These are phyloP conservation scores for Selenia dentaria DNA, from an alignment of 2,888 invertebrate genomes.

Conservation along the genomic window DNA sequence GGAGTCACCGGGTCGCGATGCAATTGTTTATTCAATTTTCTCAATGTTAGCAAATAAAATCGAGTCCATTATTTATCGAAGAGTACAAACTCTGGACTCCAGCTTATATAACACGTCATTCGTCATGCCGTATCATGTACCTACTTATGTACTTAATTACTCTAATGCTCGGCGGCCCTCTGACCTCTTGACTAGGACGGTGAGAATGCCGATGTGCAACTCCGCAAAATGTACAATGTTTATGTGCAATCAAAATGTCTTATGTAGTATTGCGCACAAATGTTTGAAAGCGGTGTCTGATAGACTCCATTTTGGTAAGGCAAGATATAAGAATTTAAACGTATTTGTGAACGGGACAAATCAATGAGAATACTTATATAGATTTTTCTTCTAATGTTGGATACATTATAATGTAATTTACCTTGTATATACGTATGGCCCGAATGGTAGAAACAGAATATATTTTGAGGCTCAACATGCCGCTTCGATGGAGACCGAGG, in stretches of 20 bases:
- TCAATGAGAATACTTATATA: constrained; percentile 53
- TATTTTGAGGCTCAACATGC: constrained; percentile 70
- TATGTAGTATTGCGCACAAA: constrained; percentile 68
- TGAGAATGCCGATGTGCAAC: constrained; percentile 28
- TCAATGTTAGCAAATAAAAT: constrained; percentile 32
- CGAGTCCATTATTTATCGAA: constrained; percentile 33
- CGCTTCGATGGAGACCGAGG: constrained; percentile 45
- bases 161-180: constrained; percentile 34
- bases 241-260: constrained; percentile 39
- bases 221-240: constrained; percentile 33
- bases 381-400: constrained; percentile 69
- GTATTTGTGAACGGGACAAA: constrained; percentile 39
- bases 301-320: constrained; percentile 70
- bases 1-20: constrained; percentile 44
- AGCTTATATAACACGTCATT: constrained; percentile 28
- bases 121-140: constrained; percentile 19
- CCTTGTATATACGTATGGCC: constrained; percentile 82
- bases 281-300: constrained; percentile 56
- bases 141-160: constrained; percentile 2
- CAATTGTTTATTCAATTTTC: constrained; percentile 30
- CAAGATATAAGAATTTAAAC: constrained; percentile 55
- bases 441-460: constrained; percentile 64
- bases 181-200: constrained; percentile 24
- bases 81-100: constrained; percentile 32
- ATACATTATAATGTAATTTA: constrained; percentile 73